Conservation (phyloP, 2,888 invertebrate genomes). For the Mythimna ferrago region DNA sequence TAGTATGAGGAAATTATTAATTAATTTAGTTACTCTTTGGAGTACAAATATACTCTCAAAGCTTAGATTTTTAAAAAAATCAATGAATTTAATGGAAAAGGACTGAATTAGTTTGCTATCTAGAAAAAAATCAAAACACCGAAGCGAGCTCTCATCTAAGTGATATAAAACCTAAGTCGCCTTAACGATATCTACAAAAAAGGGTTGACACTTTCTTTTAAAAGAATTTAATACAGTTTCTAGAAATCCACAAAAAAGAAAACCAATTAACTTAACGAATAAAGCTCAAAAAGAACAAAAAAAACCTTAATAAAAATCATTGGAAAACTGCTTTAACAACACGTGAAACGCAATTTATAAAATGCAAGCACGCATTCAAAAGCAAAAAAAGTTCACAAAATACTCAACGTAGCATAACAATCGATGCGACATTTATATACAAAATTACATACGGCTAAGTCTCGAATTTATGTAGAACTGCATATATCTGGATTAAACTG, state of each 20-base stretch:
- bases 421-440: conserved; percentile 23
- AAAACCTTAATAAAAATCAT: background rate
- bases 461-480: conserved; percentile 74
- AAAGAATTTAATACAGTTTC: background rate
- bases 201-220: background rate
- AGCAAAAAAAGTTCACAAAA: conserved; percentile 11
- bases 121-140: background rate
- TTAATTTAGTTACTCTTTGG: background rate
- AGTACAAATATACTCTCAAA: background rate
- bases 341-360: conserved; percentile 7
- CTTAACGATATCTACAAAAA: conserved; percentile 10
- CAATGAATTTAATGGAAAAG: background rate
- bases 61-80: background rate
- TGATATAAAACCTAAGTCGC: conserved; percentile 6
- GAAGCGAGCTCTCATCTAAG: background rate
- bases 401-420: conserved; percentile 26
- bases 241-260: background rate
- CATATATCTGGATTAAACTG: conserved; percentile 76
- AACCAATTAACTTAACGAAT: conserved; percentile 5
- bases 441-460: conserved; percentile 47
- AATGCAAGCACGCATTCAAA: background rate
- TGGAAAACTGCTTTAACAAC: conserved; percentile 4
- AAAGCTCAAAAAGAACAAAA: background rate
- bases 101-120: too few relatives aligned
- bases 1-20: too few relatives aligned